A percentile compares a stretch with the other conserved stretches of the same genome.
Evolutionary conservation across 2,797 vertebrate genomes (phyloP).

Genomic region (Dermochelys coriacea): DNA sequence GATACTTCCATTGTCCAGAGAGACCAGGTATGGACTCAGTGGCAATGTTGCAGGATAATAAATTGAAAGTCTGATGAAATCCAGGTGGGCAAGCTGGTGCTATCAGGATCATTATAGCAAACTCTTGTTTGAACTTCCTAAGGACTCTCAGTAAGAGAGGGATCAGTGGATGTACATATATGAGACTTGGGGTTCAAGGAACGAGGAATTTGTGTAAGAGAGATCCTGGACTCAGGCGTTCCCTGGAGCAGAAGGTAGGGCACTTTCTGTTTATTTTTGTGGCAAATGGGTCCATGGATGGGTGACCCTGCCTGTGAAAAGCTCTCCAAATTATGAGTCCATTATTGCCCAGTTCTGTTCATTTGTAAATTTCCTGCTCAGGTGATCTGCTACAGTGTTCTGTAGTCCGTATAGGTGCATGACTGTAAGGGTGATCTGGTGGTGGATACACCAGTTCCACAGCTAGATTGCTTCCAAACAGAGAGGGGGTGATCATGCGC

Average conservation of each 20-base stretch:
- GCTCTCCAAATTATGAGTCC: background rate
- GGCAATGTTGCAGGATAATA: background rate
- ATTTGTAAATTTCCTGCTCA: background rate
- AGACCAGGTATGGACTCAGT: background rate
- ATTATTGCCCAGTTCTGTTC: background rate
- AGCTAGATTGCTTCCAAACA: slow-evolving; percentile 7
- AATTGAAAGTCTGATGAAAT: background rate
- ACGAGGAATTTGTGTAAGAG: background rate
- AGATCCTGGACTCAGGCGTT: background rate
- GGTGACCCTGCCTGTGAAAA: background rate
- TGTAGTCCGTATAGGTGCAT: too few relatives aligned
- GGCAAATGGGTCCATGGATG: background rate
- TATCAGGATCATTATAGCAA: background rate
- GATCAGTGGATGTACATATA: too few relatives aligned
- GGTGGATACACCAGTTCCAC: background rate
- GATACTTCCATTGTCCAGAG: background rate
- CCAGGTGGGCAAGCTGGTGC: background rate
- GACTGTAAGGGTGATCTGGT: too few relatives aligned
- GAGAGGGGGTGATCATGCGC: background rate
- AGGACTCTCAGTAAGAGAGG: background rate
- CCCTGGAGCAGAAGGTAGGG: background rate
- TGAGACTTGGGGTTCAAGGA: background rate
- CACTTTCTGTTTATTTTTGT: background rate
- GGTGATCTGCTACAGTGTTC: background rate
- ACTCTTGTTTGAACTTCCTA: background rate